Evolutionary conservation across 2,888 invertebrate species (phyloP), one percentile per base, ranked within the genome.

Genomic region (Griposia aprilina): DNA sequence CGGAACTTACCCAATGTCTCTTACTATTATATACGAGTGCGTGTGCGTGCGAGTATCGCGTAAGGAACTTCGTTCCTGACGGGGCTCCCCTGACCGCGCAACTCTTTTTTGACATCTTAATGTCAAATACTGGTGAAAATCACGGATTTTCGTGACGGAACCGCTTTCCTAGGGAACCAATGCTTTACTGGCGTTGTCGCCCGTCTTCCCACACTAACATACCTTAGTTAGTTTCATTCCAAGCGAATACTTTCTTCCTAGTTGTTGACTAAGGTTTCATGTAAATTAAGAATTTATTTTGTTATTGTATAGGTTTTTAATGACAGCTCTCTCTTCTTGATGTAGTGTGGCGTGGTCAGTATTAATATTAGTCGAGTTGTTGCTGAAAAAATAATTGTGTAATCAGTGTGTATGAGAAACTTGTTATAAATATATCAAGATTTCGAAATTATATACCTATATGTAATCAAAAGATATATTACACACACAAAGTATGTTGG

Each of bases 151-250:
- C 15, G 41, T 41, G 41, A 26, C 15, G 26, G 15, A 15, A 26
- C 59, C 59, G 13, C 57, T n/a, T 59, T 7, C 8, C 30, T 60
- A 30, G 26, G 59, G 17, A 26, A 60, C 8, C 26, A 60, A 30
- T 17, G 7, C 26, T 60, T 17, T 8, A 60, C 73, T n/a, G 65
- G 76, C 72, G 57, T 71, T 10, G 69, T 76, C 48, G 73, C 74
- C 76, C 63, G 87, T 87, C 87, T 87, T 81, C 87, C 84, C 81
- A 55, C 81, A 79, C 78, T 86, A 84, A 88, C 70, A 74, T 66
- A 69, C 77, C 62, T 75, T 74, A 86, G 86, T 88, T 90, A 87
- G 87, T 92, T 91, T 89, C 93, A 93, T 94, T 94, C 94, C 94
- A 92, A 85, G 86, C 74, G 72, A 77, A 78, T 74, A 83, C 85